Evolutionary conservation across 2,797 vertebrate species (phyloP).

Genomic region (Pseudomugil tenellus): DNA sequence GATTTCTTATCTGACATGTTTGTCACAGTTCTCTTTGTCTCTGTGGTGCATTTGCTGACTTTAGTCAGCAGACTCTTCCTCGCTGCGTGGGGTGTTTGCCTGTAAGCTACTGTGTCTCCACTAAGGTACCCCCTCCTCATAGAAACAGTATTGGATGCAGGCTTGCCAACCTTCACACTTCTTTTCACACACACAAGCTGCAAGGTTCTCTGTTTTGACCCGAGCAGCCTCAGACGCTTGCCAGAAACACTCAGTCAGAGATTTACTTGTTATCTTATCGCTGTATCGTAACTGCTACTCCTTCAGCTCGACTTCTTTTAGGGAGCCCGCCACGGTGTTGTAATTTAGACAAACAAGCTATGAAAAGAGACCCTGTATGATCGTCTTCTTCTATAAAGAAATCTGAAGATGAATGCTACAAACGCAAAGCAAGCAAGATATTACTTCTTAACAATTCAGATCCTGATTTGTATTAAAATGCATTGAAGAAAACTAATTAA

Average conservation of each 20-base stretch:
- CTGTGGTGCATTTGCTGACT: too few species aligned
- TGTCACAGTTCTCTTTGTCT: too few species aligned
- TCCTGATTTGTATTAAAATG: too few species aligned
- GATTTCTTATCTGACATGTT: too few species aligned
- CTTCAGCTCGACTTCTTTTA: too few species aligned
- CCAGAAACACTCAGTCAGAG: neutral
- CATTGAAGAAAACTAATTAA: too few species aligned
- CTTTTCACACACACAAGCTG: neutral
- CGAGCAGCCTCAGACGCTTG: neutral
- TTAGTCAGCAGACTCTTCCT: too few species aligned
- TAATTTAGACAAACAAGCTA: neutral
- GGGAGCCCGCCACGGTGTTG: too few species aligned
- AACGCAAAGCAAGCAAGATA: neutral
- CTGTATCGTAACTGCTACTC: neutral
- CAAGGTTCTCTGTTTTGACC: neutral
- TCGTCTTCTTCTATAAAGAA: too few species aligned
- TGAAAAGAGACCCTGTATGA: neutral
- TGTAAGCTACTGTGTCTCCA: neutral
- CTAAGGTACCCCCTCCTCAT: neutral
- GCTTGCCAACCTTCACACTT: neutral
- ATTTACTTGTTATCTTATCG: neutral
- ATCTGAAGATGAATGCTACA: too few species aligned
- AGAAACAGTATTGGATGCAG: neutral
- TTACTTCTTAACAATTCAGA: neutral
- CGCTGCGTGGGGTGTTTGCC: neutral